These are phyloP conservation scores for Nyctibius grandis DNA, from an alignment of 2,797 vertebrate genomes.

Conservation along the genomic window DNA sequence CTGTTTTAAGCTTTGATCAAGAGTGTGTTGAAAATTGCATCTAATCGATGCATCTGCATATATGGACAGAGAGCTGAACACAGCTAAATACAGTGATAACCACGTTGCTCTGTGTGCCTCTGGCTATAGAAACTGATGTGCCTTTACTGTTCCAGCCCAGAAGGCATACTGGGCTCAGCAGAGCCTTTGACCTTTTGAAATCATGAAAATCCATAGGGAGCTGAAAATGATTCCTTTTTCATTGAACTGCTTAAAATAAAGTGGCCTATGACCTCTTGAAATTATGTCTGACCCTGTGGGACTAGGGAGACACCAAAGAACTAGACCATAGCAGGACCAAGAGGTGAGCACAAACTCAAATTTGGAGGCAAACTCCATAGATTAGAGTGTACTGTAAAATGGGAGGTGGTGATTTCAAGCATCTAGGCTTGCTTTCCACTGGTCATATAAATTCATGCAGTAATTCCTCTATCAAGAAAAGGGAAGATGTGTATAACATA, in stretches of 20 bases:
- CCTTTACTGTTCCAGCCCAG: not conserved
- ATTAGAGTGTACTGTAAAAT: not conserved
- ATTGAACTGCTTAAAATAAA: constrained; percentile 41
- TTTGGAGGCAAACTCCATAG: not conserved
- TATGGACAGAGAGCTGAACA: accelerated
- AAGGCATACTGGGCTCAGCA: constrained; percentile 12
- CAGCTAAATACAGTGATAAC: not conserved
- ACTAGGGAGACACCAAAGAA: not conserved
- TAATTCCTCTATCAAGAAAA: not conserved
- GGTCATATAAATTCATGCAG: not conserved
- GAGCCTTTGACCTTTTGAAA: constrained; percentile 50
- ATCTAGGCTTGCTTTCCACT: not conserved
- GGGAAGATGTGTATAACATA: not conserved
- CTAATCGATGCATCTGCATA: accelerated
- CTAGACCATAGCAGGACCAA: not conserved
- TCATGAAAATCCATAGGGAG: constrained; percentile 29
- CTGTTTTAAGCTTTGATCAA: not conserved
- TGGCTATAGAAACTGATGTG: not conserved
- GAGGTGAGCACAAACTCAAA: not conserved
- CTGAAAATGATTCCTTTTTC: constrained; percentile 1
- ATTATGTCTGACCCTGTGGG: constrained; percentile 36
- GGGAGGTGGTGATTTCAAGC: not conserved
- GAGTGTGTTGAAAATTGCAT: not conserved
- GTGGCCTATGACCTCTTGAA: constrained; percentile 5
- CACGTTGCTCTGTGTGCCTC: not conserved